These are phyloP conservation scores for Steatocranus sp. DNA, from an alignment of 2,797 vertebrate genomes.

Conservation along the genomic window DNA sequence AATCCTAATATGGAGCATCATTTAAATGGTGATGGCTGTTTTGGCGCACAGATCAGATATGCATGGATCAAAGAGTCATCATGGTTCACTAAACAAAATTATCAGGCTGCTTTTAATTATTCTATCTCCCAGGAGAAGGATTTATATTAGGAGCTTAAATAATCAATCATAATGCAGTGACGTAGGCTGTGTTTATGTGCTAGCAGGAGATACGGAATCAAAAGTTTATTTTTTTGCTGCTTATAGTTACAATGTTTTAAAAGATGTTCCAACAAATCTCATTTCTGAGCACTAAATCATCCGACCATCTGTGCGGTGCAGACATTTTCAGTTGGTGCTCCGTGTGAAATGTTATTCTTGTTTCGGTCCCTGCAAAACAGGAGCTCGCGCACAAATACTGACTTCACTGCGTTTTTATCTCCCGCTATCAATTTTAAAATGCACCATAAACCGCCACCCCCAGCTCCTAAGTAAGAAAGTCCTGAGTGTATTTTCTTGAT, in stretches of 20 bases:
- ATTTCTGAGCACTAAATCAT: not conserved
- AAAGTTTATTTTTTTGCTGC: not conserved
- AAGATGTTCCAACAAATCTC: not conserved
- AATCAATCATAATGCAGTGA: conserved; percentile 19
- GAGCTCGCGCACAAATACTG: not conserved
- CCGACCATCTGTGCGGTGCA: not conserved
- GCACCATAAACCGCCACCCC: not conserved
- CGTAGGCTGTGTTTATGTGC: not conserved
- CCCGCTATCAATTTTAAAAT: not conserved
- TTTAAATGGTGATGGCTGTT: conserved; percentile 23
- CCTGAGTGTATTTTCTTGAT: conserved; percentile 23
- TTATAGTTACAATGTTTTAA: not conserved
- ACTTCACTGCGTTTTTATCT: not conserved
- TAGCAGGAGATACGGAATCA: not conserved
- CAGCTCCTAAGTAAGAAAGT: not conserved
- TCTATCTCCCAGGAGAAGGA: not conserved
- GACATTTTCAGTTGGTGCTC: not conserved
- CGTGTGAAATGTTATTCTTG: not conserved
- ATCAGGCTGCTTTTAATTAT: conserved; percentile 13
- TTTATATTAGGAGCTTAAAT: not conserved
- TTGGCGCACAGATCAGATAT: conserved; percentile 28
- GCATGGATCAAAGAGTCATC: conserved; percentile 58
- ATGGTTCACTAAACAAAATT: conserved; percentile 34
- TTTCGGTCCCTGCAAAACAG: not conserved
- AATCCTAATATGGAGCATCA: conserved; percentile 30